These are phyloP conservation scores for Drosophila gaucha DNA, from an alignment of 2,888 invertebrate species.

Conservation along the genomic window DNA sequence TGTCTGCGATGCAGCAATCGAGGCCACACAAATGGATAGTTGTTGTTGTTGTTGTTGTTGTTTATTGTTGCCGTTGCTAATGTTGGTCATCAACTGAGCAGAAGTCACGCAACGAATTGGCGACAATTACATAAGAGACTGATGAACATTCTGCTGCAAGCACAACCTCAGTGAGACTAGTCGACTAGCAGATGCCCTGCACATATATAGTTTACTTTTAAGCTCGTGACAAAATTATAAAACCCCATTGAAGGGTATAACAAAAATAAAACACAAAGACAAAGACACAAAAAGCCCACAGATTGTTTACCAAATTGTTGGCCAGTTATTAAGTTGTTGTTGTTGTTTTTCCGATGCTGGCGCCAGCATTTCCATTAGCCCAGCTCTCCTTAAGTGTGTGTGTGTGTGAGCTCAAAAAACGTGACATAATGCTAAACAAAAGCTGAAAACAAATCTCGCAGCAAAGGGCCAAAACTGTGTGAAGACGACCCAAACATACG, in stretches of 20 bases:
- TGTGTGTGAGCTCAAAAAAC: slow-evolving; percentile 32
- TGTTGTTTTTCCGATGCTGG: slow-evolving; percentile 52
- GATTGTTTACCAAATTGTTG: slow-evolving; percentile 47
- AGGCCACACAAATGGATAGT: slow-evolving; percentile 30
- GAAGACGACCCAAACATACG: not conserved
- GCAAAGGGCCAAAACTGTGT: slow-evolving; percentile 1
- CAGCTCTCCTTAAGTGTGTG: not conserved
- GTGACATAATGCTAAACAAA: slow-evolving; percentile 58
- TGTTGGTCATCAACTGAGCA: slow-evolving; percentile 35
- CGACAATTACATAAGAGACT: slow-evolving; percentile 53
- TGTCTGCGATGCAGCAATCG: not conserved
- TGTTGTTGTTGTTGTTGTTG: not conserved
- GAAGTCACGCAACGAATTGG: slow-evolving; percentile 59
- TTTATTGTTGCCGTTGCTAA: not conserved
- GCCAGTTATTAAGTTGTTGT: slow-evolving; percentile 31
- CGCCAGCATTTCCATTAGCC: slow-evolving; percentile 55
- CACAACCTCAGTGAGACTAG: not conserved
- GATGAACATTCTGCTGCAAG: slow-evolving; percentile 39
- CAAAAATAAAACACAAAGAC: slow-evolving; percentile 2
- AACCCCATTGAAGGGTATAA: not conserved
- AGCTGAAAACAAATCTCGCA: not conserved
- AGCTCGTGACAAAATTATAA: not conserved
- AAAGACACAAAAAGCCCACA: slow-evolving; percentile 24
- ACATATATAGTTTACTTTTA: not conserved
- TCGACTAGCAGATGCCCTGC: not conserved